Evolutionary conservation across 2,797 vertebrate species (phyloP).

Genomic region (Gymnoscopelus braueri): DNA sequence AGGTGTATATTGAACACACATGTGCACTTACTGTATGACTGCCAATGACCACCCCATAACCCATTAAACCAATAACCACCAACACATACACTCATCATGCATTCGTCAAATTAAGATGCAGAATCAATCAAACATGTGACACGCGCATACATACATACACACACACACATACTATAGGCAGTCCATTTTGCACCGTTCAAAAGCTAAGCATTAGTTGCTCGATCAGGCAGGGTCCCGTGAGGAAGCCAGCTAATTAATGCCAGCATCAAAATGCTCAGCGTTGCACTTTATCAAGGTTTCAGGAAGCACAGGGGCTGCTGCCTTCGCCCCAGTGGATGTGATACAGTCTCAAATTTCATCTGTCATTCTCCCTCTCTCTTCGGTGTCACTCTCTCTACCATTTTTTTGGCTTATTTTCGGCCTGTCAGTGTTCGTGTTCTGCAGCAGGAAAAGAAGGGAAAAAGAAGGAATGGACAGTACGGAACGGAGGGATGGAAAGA

Average conservation of each 20-base stretch:
- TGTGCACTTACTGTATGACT: too few relatives aligned
- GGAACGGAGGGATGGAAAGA: too few relatives aligned
- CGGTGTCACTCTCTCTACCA: background rate
- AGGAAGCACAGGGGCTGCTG: slow-evolving; percentile 52
- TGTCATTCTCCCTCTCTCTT: background rate
- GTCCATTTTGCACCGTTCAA: slow-evolving; percentile 70
- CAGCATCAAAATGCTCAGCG: slow-evolving; percentile 68
- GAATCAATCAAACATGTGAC: too few relatives aligned
- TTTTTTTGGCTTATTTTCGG: background rate
- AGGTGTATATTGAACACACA: background rate
- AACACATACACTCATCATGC: background rate
- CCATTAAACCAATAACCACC: too few relatives aligned
- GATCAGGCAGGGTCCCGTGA: slow-evolving; percentile 71
- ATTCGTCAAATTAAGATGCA: too few relatives aligned
- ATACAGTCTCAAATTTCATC: background rate
- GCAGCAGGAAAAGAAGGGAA: background rate
- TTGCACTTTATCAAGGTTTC: slow-evolving; percentile 75
- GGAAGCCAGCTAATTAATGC: slow-evolving; percentile 79
- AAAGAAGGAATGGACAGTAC: background rate
- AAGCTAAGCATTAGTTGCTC: slow-evolving; percentile 77
- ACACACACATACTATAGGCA: slow-evolving; percentile 3
- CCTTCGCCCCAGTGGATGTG: slow-evolving; percentile 10
- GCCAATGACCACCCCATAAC: too few relatives aligned
- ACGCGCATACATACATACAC: background rate
- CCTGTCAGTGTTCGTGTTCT: background rate